phyloP scores from a whole-genome alignment of 2,113 vertebrate species.

The Motacilla alba region DNA sequence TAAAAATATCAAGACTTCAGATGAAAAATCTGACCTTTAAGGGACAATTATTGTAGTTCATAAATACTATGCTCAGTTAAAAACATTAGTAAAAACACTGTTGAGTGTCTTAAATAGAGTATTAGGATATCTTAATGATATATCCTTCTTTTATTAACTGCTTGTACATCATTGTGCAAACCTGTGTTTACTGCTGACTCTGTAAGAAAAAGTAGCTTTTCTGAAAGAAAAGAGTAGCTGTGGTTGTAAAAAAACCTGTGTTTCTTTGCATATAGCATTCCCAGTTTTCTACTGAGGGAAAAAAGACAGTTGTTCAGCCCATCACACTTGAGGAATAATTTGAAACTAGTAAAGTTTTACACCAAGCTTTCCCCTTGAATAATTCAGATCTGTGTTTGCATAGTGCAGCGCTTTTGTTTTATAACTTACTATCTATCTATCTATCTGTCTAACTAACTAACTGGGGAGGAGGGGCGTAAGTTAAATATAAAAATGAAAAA shows the following conservation, averaged over 20 bases:
- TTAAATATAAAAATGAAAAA: neutral
- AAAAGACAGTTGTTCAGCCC: neutral
- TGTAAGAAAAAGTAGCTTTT: neutral
- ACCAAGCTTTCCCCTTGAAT: neutral
- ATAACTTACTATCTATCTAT: neutral
- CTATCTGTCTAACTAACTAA: neutral
- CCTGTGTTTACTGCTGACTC: neutral
- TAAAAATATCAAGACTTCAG: neutral
- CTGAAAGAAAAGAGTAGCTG: neutral
- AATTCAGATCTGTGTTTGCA: neutral
- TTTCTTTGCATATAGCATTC: neutral
- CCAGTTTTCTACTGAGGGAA: neutral
- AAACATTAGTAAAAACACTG: neutral
- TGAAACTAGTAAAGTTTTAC: neutral
- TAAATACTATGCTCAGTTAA: neutral
- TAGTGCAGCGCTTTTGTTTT: neutral
- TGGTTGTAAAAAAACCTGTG: neutral
- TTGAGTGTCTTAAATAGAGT: neutral
- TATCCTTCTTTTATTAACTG: neutral
- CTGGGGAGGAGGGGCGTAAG: accelerated
- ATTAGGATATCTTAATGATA: neutral
- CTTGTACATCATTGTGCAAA: neutral
- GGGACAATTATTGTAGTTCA: neutral
- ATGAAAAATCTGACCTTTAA: neutral
- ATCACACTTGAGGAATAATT: neutral